These are phyloP conservation scores for Eubasilissa splendida DNA, from an alignment of 2,888 invertebrate species.

Conservation along the genomic window DNA sequence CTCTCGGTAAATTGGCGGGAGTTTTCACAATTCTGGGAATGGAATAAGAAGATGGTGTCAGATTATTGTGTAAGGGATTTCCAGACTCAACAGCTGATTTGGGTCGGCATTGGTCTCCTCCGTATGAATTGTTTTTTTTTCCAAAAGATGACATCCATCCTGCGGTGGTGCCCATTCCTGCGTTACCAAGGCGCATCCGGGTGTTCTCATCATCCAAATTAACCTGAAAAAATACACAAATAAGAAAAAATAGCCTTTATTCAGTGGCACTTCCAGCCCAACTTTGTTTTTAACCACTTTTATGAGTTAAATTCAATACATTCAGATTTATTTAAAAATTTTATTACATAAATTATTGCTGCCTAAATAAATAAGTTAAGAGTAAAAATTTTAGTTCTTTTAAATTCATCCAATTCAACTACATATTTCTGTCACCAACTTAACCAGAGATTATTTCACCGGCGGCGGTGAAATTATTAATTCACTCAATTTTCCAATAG, in stretches of 20 bases:
- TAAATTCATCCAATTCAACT: too few relatives aligned
- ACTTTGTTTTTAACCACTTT: too few relatives aligned
- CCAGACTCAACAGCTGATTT: conserved; percentile 62
- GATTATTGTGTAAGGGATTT: conserved; percentile 56
- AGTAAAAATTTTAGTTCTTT: too few relatives aligned
- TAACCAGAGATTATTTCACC: too few relatives aligned
- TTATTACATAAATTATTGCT: too few relatives aligned
- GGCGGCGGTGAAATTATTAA: too few relatives aligned
- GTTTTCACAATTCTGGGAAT: conserved; percentile 55
- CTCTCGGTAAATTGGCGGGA: conserved; percentile 36
- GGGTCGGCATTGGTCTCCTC: conserved; percentile 61
- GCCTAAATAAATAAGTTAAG: too few relatives aligned
- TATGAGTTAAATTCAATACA: too few relatives aligned
- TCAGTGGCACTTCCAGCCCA: too few relatives aligned
- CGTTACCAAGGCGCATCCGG: conserved; percentile 56
- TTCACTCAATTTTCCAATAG: too few relatives aligned
- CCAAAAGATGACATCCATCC: conserved; percentile 55
- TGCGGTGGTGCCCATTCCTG: conserved; percentile 57
- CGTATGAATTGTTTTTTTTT: conserved; percentile 59
- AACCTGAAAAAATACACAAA: conserved; percentile 59
- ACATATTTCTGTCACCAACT: too few relatives aligned
- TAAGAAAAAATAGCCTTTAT: not conserved
- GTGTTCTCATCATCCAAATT: conserved; percentile 65
- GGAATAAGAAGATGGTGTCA: conserved; percentile 36
- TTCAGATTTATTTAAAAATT: too few relatives aligned